Conservation (phyloP, 2,888 invertebrate genomes). For the Halictus ligatus region DNA sequence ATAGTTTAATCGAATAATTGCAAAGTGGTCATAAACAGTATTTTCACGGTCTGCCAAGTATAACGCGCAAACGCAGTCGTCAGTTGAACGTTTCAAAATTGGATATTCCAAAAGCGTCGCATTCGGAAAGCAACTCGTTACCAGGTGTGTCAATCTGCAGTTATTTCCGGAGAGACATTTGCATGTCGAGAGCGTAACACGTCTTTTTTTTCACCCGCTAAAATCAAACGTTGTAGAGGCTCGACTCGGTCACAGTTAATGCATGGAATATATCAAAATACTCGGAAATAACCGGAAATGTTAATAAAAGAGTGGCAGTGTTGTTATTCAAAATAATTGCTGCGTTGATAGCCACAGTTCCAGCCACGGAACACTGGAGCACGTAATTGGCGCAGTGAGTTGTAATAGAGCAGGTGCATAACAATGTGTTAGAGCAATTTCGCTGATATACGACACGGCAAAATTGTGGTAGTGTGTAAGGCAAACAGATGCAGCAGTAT, state of each 20-base stretch:
- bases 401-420: neutral
- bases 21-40: neutral
- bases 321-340: slow-evolving; percentile 6
- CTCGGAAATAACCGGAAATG: neutral
- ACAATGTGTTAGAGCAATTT: slow-evolving; percentile 28
- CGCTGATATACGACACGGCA: neutral
- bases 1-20: neutral
- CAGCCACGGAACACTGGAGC: slow-evolving; percentile 35
- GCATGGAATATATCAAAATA: neutral
- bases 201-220: neutral
- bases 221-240: neutral
- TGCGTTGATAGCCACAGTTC: slow-evolving; percentile 7
- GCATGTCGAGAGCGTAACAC: neutral
- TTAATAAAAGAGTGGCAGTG: neutral
- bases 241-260: neutral
- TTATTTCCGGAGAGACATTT: neutral
- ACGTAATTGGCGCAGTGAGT: slow-evolving; percentile 18
- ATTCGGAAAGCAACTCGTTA: neutral
- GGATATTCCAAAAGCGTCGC: neutral
- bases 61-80: neutral
- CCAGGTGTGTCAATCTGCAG: neutral
- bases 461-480: neutral
- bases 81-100: neutral
- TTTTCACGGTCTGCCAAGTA: neutral
- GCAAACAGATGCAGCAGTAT: too few species aligned